phyloP scores from a whole-genome alignment of 2,888 invertebrate species.

The Drosophila stalkeri region DNA sequence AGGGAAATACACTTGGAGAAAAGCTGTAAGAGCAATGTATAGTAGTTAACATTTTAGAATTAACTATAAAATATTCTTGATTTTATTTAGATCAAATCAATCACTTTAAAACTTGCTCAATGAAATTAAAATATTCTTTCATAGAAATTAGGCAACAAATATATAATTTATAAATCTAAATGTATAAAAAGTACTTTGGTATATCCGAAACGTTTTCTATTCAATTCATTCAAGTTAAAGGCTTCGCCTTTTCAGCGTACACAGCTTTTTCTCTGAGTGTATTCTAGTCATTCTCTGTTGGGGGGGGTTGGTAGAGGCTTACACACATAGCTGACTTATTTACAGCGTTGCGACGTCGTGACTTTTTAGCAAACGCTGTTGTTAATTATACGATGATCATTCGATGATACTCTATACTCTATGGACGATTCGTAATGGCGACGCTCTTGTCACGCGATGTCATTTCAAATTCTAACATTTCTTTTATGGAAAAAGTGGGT shows the following conservation, averaged over 20 bases:
- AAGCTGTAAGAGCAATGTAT: background rate
- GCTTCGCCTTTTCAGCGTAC: background rate
- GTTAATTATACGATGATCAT: conserved; percentile 34
- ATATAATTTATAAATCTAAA: background rate
- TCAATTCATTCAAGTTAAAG: background rate
- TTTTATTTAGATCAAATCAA: background rate
- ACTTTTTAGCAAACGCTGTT: conserved; percentile 24
- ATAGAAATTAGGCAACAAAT: background rate
- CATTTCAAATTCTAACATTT: background rate
- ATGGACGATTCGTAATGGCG: conserved; percentile 4
- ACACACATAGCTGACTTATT: conserved; percentile 17
- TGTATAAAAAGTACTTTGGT: background rate
- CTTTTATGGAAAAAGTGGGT: background rate
- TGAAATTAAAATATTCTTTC: background rate
- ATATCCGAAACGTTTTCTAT: background rate
- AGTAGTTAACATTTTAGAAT: too few species aligned
- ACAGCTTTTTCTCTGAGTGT: conserved; percentile 1
- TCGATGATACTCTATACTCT: conserved; percentile 8
- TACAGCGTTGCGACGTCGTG: conserved; percentile 34
- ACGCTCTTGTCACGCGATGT: conserved; percentile 12
- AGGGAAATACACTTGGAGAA: conserved; percentile 1
- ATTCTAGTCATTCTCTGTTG: conserved; percentile 16
- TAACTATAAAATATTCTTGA: background rate
- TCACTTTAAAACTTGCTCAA: background rate
- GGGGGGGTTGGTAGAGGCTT: background rate